phyloP scores from a whole-genome alignment of 2,113 vertebrate species.

The Seriola dumerili region DNA sequence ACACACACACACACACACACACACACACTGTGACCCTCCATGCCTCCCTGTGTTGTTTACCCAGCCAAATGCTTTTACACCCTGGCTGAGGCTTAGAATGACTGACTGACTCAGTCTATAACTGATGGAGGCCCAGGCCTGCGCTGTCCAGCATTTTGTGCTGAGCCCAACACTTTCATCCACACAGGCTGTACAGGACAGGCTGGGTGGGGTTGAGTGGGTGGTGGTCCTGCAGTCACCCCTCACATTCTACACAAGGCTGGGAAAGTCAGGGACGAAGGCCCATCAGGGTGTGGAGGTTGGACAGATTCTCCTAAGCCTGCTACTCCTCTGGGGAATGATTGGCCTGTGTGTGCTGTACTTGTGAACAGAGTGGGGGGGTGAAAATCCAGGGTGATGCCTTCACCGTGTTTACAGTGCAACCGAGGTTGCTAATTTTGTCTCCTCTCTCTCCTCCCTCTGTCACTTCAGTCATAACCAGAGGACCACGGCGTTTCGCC shows the following conservation, averaged over 20 bases:
- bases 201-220: conserved; percentile 34
- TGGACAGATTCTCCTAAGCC: conserved; percentile 45
- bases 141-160: conserved; percentile 59
- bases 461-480: conserved; percentile 91
- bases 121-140: conserved; percentile 52
- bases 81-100: conserved; percentile 40
- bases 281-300: conserved; percentile 38
- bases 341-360: conserved; percentile 40
- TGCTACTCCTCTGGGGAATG: conserved; percentile 40
- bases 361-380: conserved; percentile 30
- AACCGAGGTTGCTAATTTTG: conserved; percentile 57
- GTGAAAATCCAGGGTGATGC: conserved; percentile 47
- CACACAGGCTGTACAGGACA: conserved; percentile 18
- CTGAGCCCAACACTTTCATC: conserved; percentile 66
- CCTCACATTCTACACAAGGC: conserved; percentile 69
- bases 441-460: conserved; percentile 46
- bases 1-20: conserved; percentile 17
- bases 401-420: conserved; percentile 28
- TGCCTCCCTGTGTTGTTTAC: conserved; percentile 58
- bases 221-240: conserved; percentile 33
- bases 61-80: conserved; percentile 47
- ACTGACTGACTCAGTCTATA: conserved; percentile 39
- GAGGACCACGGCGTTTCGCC: conserved; percentile 89
- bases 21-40: neutral
- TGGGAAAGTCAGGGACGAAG: conserved; percentile 57